Conservation (phyloP, 2,113 vertebrate species). For the human region GRCh38 chr4:113467501-113468000, state of each 20-base stretch:
- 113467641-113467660: background rate
- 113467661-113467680: background rate
- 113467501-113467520: background rate
- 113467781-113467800: background rate
- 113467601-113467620: background rate
- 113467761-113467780: slow-evolving; percentile 24
- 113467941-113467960: background rate
- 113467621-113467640: background rate
- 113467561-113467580: background rate
- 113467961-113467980: fast-evolving
- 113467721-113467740: background rate
- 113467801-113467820: background rate
- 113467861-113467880: background rate
- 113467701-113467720: background rate
- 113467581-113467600: background rate
- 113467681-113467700: background rate
- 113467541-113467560: background rate
- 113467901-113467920: background rate
- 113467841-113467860: background rate
- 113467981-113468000: slow-evolving; percentile 19
- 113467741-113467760: background rate
- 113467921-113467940: background rate
- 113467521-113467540: background rate
- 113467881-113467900: slow-evolving; percentile 38
- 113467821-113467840: slow-evolving; percentile 4